phyloP scores from a whole-genome alignment of 2,113 vertebrate genomes.

The Solenodon paradoxus region DNA sequence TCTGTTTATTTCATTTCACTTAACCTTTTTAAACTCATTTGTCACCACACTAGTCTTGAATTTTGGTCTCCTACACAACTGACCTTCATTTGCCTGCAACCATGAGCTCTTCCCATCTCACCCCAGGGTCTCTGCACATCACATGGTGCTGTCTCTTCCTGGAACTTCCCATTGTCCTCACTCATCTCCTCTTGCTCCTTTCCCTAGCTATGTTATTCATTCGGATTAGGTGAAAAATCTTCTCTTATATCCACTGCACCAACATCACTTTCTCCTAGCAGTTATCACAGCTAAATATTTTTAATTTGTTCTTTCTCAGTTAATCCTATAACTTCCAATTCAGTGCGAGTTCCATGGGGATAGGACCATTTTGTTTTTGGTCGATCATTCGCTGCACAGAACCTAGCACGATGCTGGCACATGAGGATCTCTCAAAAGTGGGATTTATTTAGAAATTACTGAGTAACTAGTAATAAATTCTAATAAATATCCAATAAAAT shows the following conservation, averaged over 20 bases:
- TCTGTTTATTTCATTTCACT: too few relatives aligned
- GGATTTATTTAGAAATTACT: not conserved
- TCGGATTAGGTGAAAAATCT: not conserved
- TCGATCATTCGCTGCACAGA: not conserved
- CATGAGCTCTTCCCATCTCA: not conserved
- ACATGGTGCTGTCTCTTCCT: not conserved
- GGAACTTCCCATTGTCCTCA: not conserved
- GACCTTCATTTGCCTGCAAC: not conserved
- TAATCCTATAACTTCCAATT: not conserved
- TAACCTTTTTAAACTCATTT: not conserved
- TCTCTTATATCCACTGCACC: not conserved
- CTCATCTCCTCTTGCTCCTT: not conserved
- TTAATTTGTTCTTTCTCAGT: not conserved
- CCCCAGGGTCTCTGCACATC: not conserved
- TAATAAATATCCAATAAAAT: not conserved
- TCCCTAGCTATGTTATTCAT: not conserved
- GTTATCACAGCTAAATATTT: not conserved
- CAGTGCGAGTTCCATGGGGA: not conserved
- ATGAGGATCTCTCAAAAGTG: not conserved
- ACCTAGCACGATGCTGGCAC: not conserved
- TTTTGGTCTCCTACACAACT: not conserved
- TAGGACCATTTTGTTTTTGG: not conserved
- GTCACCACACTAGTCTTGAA: not conserved
- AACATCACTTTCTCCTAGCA: not conserved
- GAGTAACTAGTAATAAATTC: not conserved